Conservation (phyloP, 2,113 vertebrate genomes). For the Dromaius novaehollandiae region DNA sequence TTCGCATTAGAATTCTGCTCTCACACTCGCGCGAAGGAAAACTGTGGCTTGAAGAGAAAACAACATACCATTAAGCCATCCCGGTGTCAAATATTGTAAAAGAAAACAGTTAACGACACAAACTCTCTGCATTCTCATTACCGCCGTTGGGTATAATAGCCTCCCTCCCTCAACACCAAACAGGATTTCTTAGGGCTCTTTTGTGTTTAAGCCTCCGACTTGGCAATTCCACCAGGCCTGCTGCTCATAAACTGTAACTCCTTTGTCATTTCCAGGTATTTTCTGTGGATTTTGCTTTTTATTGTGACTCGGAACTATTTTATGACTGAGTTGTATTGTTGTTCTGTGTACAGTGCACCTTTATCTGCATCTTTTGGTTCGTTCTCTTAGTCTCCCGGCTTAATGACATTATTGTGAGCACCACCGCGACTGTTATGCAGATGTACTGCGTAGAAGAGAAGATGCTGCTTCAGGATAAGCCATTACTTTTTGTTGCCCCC, state of each 20-base stretch:
- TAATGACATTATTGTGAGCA: conserved; percentile 78
- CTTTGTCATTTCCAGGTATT: conserved; percentile 47
- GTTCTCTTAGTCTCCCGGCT: conserved; percentile 74
- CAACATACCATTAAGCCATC: conserved; percentile 56
- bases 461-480: conserved; percentile 81
- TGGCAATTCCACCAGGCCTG: background rate
- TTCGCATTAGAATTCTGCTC: conserved; percentile 48
- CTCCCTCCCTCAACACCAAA: conserved; percentile 15
- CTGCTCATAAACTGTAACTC: conserved; percentile 33
- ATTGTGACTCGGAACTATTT: conserved; percentile 62
- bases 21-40: conserved; percentile 46
- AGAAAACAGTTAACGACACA: conserved; percentile 43
- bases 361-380: conserved; percentile 71
- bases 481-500: conserved; percentile 83
- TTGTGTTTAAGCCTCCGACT: conserved; percentile 10
- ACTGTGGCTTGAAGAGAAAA: conserved; percentile 56
- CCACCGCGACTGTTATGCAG: conserved; percentile 77
- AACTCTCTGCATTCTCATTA: conserved; percentile 59
- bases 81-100: conserved; percentile 58
- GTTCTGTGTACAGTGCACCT: conserved; percentile 68
- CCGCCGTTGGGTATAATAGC: conserved; percentile 14
- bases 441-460: conserved; percentile 74
- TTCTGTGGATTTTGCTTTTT: conserved; percentile 45
- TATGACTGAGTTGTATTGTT: conserved; percentile 60
- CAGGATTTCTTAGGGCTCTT: conserved; percentile 32